Percentiles rank a stretch among this genome's conserved stretches.
These are phyloP conservation scores for Petrophora chlorosata DNA, from an alignment of 2,888 invertebrate genomes.

Conservation along the genomic window DNA sequence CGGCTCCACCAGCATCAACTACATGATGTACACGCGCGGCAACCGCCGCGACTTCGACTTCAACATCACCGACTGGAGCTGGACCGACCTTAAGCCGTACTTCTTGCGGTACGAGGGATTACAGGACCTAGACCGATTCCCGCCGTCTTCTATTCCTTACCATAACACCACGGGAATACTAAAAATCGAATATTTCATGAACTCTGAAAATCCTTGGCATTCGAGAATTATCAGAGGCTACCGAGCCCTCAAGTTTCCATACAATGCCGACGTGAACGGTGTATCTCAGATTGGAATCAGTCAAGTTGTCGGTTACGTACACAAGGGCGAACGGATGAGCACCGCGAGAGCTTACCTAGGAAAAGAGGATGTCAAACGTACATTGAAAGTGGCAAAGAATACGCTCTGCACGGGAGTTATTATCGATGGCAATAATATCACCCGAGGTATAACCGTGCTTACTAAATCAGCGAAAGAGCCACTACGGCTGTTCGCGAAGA, in stretches of 20 bases:
- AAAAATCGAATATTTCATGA: conserved; percentile 50
- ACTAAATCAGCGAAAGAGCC: conserved; percentile 20
- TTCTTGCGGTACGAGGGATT: conserved; percentile 62
- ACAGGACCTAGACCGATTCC: conserved; percentile 44
- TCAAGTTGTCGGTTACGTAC: conserved; percentile 51
- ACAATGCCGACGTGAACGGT: conserved; percentile 60
- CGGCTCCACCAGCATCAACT: conserved; percentile 66
- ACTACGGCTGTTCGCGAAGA: conserved; percentile 46
- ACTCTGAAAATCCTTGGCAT: conserved; percentile 58
- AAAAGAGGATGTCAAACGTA: conserved; percentile 41
- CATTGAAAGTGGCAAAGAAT: conserved; percentile 49
- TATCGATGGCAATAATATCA: conserved; percentile 46
- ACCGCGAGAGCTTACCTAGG: conserved; percentile 58
- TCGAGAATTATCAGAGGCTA: conserved; percentile 47
- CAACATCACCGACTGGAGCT: conserved; percentile 56
- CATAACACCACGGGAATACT: conserved; percentile 61
- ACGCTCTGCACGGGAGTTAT: conserved; percentile 56
- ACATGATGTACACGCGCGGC: conserved; percentile 67
- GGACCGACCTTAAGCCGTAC: conserved; percentile 58
- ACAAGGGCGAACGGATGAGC: conserved; percentile 55
- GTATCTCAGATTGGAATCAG: conserved; percentile 60
- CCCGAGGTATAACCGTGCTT: conserved; percentile 51
- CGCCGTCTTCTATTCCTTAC: conserved; percentile 50
- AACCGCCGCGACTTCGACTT: conserved; percentile 54
- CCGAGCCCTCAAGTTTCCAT: conserved; percentile 46